Conservation (phyloP, 2,113 vertebrate species). For the Echinops telfairi region DNA sequence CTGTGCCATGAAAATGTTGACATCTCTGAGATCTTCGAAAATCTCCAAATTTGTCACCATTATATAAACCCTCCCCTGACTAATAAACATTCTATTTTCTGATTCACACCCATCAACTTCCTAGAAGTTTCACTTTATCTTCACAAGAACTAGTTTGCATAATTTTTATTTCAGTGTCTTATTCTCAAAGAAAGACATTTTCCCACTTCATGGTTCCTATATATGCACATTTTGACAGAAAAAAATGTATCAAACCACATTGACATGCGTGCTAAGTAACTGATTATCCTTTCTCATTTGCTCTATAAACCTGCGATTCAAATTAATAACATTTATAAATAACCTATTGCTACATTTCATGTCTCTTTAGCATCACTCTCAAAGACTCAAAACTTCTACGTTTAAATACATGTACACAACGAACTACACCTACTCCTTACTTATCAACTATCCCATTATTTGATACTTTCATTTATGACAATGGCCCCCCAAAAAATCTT, state of each 20-base stretch:
- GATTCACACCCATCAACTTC: slow-evolving; percentile 50
- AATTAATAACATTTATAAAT: slow-evolving; percentile 27
- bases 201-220: slow-evolving; percentile 27
- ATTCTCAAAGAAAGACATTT: slow-evolving; percentile 14
- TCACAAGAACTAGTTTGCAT: slow-evolving; percentile 15
- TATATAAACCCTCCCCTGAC: background rate
- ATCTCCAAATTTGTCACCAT: slow-evolving; percentile 24
- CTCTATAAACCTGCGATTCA: slow-evolving; percentile 41
- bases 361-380: slow-evolving; percentile 18
- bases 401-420: background rate
- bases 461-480: no score
- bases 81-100: slow-evolving; percentile 55
- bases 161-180: slow-evolving; percentile 18
- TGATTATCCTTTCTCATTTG: background rate
- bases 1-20: slow-evolving; percentile 3
- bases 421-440: background rate
- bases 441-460: no score
- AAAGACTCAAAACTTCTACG: slow-evolving; percentile 23
- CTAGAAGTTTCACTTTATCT: slow-evolving; percentile 43
- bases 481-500: no score
- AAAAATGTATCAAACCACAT: background rate
- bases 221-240: background rate
- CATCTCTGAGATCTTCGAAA: slow-evolving; percentile 43
- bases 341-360: slow-evolving; percentile 6
- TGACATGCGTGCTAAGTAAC: background rate